phyloP scores from a whole-genome alignment of 2,797 vertebrate genomes.

The Hephaestus fuliginosus region DNA sequence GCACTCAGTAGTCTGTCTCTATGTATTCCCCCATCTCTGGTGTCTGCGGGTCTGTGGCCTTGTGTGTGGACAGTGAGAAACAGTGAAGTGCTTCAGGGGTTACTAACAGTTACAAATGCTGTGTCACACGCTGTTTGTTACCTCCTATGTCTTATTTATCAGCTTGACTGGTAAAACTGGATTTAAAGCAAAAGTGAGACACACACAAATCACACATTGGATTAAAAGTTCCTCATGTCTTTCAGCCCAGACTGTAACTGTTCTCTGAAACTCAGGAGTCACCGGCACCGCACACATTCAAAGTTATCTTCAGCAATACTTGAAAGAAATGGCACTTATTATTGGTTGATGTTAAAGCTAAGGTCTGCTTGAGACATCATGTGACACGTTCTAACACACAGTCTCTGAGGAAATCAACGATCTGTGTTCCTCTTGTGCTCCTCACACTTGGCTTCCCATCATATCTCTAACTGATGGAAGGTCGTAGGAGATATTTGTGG shows the following conservation, averaged over 20 bases:
- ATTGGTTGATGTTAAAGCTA: constrained; percentile 23
- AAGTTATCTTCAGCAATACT: constrained; percentile 12
- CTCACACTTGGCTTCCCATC: constrained; percentile 1
- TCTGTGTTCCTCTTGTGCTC: background rate
- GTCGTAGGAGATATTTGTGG: background rate
- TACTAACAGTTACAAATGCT: background rate
- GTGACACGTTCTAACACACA: background rate
- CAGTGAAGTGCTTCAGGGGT: background rate
- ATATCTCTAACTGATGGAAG: background rate
- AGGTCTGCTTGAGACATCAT: constrained; percentile 8
- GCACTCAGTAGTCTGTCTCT: background rate
- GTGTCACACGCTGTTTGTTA: background rate
- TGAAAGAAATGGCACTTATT: constrained; percentile 17
- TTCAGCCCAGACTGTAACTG: background rate
- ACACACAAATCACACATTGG: background rate
- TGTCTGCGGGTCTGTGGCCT: constrained; percentile 9
- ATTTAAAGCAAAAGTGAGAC: background rate
- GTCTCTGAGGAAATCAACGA: background rate
- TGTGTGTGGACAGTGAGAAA: background rate
- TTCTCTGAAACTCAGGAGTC: constrained; percentile 3
- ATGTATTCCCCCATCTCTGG: background rate
- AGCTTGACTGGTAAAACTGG: background rate
- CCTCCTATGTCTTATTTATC: background rate
- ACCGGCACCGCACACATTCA: constrained; percentile 7
- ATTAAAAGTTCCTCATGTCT: background rate